phyloP scores from a whole-genome alignment of 2,797 vertebrate species.

The Morus bassanus region DNA sequence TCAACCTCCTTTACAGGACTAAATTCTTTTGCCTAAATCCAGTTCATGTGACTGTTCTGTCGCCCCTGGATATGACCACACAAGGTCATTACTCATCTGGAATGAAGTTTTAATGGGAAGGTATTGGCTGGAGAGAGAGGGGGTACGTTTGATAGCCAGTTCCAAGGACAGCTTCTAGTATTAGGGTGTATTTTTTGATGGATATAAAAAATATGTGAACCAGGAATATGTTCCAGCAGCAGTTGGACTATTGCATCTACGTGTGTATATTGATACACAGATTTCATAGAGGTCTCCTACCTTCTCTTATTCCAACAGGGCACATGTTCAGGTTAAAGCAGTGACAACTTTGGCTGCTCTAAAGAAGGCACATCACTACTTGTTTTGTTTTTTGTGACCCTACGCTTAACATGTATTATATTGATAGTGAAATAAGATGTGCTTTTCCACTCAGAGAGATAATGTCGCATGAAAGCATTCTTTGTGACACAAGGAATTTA shows the following conservation, averaged over 20 bases:
- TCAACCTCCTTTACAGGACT: background rate
- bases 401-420: background rate
- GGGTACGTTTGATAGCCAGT: background rate
- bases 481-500: background rate
- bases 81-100: background rate
- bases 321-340: background rate
- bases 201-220: background rate
- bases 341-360: background rate
- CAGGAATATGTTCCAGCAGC: background rate
- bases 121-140: background rate
- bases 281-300: background rate
- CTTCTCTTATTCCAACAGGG: background rate
- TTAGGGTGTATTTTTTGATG: background rate
- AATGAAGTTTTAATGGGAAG: background rate
- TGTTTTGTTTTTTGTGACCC: background rate
- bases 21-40: slow-evolving; percentile 28
- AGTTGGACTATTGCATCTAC: background rate
- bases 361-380: background rate
- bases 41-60: background rate
- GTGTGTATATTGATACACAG: background rate
- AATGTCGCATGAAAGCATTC: background rate
- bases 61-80: background rate
- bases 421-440: background rate
- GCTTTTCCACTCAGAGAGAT: background rate
- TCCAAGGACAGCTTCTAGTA: background rate